Conservation (phyloP, 2,888 invertebrate genomes). For the Sinohyriopsis cumingii region DNA sequence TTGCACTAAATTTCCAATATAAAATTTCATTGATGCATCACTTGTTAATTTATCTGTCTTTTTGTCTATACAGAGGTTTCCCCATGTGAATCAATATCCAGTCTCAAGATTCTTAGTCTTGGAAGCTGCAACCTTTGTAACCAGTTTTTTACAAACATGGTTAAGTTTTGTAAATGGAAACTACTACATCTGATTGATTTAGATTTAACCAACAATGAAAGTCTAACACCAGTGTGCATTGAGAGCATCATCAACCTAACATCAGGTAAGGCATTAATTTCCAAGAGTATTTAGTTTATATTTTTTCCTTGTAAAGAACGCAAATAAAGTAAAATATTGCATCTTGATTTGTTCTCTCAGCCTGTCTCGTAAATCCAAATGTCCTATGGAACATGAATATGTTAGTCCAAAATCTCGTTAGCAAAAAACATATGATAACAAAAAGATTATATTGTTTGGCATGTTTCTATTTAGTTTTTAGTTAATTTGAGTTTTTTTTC, state of each 20-base stretch:
- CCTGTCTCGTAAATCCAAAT: too few species aligned
- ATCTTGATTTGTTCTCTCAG: too few species aligned
- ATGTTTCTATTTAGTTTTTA: too few species aligned
- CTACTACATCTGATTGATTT: slow-evolving; percentile 46
- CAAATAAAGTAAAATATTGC: too few species aligned
- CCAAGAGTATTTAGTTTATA: not conserved
- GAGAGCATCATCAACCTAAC: slow-evolving; percentile 39
- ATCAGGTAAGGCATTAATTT: slow-evolving; percentile 28
- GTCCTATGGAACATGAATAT: too few species aligned
- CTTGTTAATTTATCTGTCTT: not conserved
- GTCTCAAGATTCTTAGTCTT: slow-evolving; percentile 46
- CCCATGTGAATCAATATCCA: slow-evolving; percentile 19
- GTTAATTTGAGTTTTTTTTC: too few species aligned
- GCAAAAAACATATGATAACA: too few species aligned
- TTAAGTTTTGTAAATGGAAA: slow-evolving; percentile 40
- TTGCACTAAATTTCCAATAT: too few species aligned
- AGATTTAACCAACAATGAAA: slow-evolving; percentile 48
- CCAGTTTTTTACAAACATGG: slow-evolving; percentile 36
- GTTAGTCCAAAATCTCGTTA: too few species aligned
- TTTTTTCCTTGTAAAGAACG: too few species aligned
- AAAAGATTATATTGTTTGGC: too few species aligned
- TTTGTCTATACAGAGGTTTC: slow-evolving; percentile 17
- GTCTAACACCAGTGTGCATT: slow-evolving; percentile 41
- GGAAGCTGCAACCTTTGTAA: slow-evolving; percentile 45
- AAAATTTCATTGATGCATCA: too few species aligned